Evolutionary conservation across 1,140 invertebrate species (phyloP).

Genomic region (Tetragonula clypearis): DNA sequence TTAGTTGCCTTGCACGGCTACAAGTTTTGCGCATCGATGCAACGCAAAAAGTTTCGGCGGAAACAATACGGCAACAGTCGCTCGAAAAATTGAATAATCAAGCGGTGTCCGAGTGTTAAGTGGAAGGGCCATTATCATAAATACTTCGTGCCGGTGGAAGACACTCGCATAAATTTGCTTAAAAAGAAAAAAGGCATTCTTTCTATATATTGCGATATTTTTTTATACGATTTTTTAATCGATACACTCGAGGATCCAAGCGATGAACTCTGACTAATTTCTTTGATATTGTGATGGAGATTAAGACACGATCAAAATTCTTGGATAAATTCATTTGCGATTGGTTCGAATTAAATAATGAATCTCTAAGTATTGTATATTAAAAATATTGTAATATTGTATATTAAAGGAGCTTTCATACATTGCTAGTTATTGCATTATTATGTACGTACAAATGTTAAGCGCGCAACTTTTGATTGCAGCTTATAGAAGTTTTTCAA

Average conservation of each 20-base stretch:
- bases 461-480: too few species aligned
- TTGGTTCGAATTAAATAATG: background rate
- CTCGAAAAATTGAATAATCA: constrained; percentile 37
- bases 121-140: constrained; percentile 23
- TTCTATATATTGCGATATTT: background rate
- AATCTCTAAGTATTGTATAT: too few species aligned
- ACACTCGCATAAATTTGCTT: constrained; percentile 12
- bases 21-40: background rate
- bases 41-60: background rate
- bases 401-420: too few species aligned
- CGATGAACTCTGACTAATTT: background rate
- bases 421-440: too few species aligned
- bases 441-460: too few species aligned
- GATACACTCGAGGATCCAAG: background rate
- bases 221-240: background rate
- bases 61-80: background rate
- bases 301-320: background rate
- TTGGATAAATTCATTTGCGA: background rate
- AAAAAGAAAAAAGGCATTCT: background rate
- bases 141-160: background rate
- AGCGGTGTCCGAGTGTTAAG: background rate
- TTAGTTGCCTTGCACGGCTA: background rate
- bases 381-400: too few species aligned
- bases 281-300: background rate
- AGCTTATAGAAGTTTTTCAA: too few species aligned